Conservation (phyloP, 2,888 invertebrate genomes). For the Cactoblastis cactorum region DNA sequence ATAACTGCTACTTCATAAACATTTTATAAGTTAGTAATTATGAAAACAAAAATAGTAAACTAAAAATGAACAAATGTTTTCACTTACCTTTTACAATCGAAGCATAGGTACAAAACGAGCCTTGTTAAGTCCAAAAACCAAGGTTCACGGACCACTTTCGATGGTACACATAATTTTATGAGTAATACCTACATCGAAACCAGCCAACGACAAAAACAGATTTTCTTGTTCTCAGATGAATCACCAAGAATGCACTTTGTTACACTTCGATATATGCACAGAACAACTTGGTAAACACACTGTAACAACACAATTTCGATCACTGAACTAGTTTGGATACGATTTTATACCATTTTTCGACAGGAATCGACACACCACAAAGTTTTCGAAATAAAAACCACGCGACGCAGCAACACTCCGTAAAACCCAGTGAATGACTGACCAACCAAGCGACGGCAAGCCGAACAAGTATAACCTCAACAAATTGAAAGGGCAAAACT, state of each 20-base stretch:
- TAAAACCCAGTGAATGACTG: slow-evolving; percentile 52
- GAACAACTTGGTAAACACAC: slow-evolving; percentile 44
- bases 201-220: slow-evolving; percentile 53
- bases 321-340: slow-evolving; percentile 42
- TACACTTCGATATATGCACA: slow-evolving; percentile 46
- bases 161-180: slow-evolving; percentile 54
- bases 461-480: slow-evolving; percentile 60
- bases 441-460: slow-evolving; percentile 29
- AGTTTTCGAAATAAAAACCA: slow-evolving; percentile 50
- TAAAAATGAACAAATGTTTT: too few relatives aligned
- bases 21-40: too few relatives aligned
- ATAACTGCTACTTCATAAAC: too few relatives aligned
- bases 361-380: slow-evolving; percentile 51
- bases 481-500: slow-evolving; percentile 52
- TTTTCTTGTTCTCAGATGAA: slow-evolving; percentile 73
- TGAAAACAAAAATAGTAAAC: too few relatives aligned
- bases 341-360: slow-evolving; percentile 46
- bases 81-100: slow-evolving; percentile 32
- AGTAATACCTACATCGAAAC: slow-evolving; percentile 45
- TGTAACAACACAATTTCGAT: slow-evolving; percentile 41
- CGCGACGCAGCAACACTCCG: slow-evolving; percentile 46
- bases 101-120: slow-evolving; percentile 12
- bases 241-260: slow-evolving; percentile 71
- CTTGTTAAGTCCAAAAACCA: slow-evolving; percentile 30
- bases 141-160: slow-evolving; percentile 49